Evolutionary conservation across 1,140 invertebrate species (phyloP), one percentile per base, ranked within the genome.

Genomic region (Rhopalosiphum padi): DNA sequence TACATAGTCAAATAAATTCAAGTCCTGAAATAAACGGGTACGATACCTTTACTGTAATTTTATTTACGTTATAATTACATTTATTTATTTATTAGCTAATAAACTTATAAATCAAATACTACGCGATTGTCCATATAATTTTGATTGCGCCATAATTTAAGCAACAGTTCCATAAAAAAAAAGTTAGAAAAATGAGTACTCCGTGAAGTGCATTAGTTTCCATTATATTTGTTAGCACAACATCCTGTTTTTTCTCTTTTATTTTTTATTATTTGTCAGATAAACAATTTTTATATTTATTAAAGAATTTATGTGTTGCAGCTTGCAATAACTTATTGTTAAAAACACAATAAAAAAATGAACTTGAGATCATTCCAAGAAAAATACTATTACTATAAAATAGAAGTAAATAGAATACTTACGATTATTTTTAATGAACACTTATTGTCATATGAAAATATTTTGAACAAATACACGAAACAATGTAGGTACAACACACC

Each of bases 161-260:
- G 55, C 55, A 68, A 68, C 60, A 68, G 60, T 68, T 68, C 11
- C 30, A n/a, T 68, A 68, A 68, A 68, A 68, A 55, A 53, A 60
- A 68, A 15, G 60, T 68, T 22, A 11, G n/a, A 68, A 60, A 68
- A n/a, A 68, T 68, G 30, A 30, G 30, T 30, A 68, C 60, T 68
- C 60, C 25, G 11, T 68, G 60, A 68, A 68, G 3, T 68, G 30
- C 60, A n/a, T 68, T n/a, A 68, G 60, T 68, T 68, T 68, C 30
- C 60, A 68, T 68, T 68, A 68, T 68, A n/a, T 68, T 68, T 68
- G 60, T 68, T 68, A 68, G 60, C 60, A n/a, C 60, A 68, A 68
- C 60, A 11, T 68, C 3, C 9, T 68, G 60, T 68, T 68, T 68
- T 68, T 68, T 60, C 25, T 30, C 25, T 25, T 55, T 55, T 55